Evolutionary conservation across 1,140 invertebrate species (phyloP).

Genomic region (Trachymyrmex septentrionalis): DNA sequence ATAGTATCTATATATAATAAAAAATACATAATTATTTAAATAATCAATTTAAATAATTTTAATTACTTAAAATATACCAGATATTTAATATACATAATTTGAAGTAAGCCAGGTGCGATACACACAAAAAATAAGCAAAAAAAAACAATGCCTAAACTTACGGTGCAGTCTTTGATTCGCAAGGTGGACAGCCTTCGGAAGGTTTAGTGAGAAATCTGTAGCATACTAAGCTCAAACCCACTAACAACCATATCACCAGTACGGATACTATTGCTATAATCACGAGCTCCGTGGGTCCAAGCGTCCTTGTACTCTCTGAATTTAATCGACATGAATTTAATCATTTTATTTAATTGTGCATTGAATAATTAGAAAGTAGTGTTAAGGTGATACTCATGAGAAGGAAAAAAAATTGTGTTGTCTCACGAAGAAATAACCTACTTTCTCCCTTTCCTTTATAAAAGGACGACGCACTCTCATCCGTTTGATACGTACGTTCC

Average conservation of each 20-base stretch:
- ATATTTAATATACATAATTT: not conserved
- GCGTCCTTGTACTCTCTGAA: constrained; percentile 35
- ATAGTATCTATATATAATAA: too few relatives aligned
- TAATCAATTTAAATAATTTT: not conserved
- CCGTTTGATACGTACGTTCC: constrained; percentile 1
- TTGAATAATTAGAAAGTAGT: not conserved
- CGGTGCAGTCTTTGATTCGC: constrained; percentile 69
- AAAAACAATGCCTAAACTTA: constrained; percentile 45
- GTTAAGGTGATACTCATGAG: not conserved
- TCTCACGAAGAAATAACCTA: constrained; percentile 8
- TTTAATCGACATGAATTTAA: not conserved
- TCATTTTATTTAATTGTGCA: not conserved
- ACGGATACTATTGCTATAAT: constrained; percentile 75
- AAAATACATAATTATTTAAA: too few relatives aligned
- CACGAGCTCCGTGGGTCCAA: constrained; percentile 74
- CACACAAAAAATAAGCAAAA: not conserved
- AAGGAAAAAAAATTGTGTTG: constrained; percentile 6
- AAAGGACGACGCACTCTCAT: constrained; percentile 51
- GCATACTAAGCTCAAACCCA: constrained; percentile 76
- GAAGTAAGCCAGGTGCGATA: not conserved
- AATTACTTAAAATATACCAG: not conserved
- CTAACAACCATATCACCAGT: constrained; percentile 76
- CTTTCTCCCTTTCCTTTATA: constrained; percentile 71
- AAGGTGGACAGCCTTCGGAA: constrained; percentile 68
- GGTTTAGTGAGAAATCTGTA: constrained; percentile 73